phyloP scores from a whole-genome alignment of 2,888 invertebrate species.

The Mellilla xanthometata region DNA sequence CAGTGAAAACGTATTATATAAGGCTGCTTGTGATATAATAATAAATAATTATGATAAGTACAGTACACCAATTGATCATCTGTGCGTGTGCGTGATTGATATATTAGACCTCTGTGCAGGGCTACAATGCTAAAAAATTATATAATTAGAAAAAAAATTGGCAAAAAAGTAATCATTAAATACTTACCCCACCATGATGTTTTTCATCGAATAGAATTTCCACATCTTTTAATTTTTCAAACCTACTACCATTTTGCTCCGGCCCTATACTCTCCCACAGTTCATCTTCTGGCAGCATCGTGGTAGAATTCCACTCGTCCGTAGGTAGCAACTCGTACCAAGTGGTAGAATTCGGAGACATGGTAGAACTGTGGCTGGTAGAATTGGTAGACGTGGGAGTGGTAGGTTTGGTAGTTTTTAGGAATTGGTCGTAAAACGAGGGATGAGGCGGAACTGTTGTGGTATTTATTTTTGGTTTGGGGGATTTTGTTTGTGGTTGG shows the following conservation, averaged over 20 bases:
- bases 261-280: slow-evolving; percentile 68
- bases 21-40: no score
- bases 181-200: slow-evolving; percentile 50
- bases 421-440: slow-evolving; percentile 72
- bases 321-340: slow-evolving; percentile 69
- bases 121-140: no score
- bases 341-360: slow-evolving; percentile 51
- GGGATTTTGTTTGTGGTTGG: slow-evolving; percentile 32
- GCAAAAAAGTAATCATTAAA: neutral
- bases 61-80: no score
- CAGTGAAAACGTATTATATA: no score
- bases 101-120: no score
- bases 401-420: slow-evolving; percentile 61
- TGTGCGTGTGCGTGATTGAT: no score
- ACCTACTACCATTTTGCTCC: slow-evolving; percentile 49
- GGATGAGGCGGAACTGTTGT: slow-evolving; percentile 56
- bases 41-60: no score
- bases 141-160: no score
- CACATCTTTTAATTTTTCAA: slow-evolving; percentile 68
- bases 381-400: slow-evolving; percentile 43
- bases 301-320: slow-evolving; percentile 53
- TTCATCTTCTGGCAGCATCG: slow-evolving; percentile 59
- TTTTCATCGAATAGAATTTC: slow-evolving; percentile 70
- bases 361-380: slow-evolving; percentile 42
- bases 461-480: slow-evolving; percentile 39